Evolutionary conservation across 2,888 invertebrate genomes (phyloP), one percentile per base, ranked within the genome.

Genomic region (Galerucella pusilla): DNA sequence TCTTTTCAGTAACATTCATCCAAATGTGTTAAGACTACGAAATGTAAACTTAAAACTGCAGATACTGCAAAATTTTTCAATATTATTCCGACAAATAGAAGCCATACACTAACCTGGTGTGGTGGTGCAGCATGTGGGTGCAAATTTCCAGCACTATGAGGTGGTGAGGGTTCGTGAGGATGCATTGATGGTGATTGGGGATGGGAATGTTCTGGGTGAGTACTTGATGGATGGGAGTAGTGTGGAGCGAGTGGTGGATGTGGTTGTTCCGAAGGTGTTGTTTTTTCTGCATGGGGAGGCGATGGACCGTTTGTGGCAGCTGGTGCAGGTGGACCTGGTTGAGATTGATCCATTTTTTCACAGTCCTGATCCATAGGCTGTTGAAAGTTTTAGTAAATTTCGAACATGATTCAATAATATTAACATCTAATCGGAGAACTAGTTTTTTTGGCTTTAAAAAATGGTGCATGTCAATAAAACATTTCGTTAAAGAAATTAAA

Each of bases 341-440:
- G 75, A 16, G 77, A 35, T 60, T 71, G 68, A 14, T 77, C 79
- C 35, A 75, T 68, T 70, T 77, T 77, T 16, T 76, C 75, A 12
- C 78, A 73, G 59, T 81, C 81, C 71, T 80, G 81, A 63, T 81
- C 80, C 81, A 81, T 81, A 3, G 80, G 81, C 81, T 81, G 60
- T 61, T 57, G 46, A 68, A 25, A 60, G 46, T 60, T 35, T 16
- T 68, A 35, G 57, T 16, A 20, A 57, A 57, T 6, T n/a, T 57
- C 20, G n/a, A 16, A 57, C 16, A 16, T 9, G 10, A 14, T 70
- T 28, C 45, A 45, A 46, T 42, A 59, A 60, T 11, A 2, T 12
- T 11, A 11, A 14, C 46, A 20, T 16, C 46, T 46, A 10, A 46
- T 46, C 46, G 10, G 11, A 46, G 11, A 46, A 12, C 12, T 46